Base-by-base conservation (phyloP, 1,140 invertebrate genomes). In the Dryas iulia region DNA sequence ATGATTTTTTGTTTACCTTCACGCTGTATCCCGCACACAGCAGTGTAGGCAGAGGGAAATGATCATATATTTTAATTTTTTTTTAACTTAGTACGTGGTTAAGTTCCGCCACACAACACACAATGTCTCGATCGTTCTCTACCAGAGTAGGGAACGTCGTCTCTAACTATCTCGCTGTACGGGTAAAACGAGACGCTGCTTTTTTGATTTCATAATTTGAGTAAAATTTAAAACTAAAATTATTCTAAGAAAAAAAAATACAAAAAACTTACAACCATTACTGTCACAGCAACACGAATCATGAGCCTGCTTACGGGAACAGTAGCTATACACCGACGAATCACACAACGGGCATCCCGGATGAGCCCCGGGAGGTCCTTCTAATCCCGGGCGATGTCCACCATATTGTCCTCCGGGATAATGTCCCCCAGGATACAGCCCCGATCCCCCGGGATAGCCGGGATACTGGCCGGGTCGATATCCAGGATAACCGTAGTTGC, bases 291-390 rank as follows among this genome's bases (percentile, higher is more conserved):
- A 96, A 77, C 95, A 96, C 0, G 95, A 93, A 76, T 96, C 95
- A 77, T 96, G 95, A 1, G 95, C 92, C 59, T 96, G 88, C 84
- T 95, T 96, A 39, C 95, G 93, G 2, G 94, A 94, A 75, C 95
- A 96, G 74, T 96, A 96, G 69, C 94, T 94, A 82, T 94, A 96
- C 0, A 96, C 95, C 0, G 95, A 96, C 1, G 94, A 94, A 80
- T 96, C 95, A 73, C 95, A 96, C 3, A 94, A 75, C 1, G 95
- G 95, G 77, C 95, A 96, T 18, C 92, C 90, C 0, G 86, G 84
- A 52, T 91, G 87, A 18, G 86, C 87, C 3, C 89, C 89, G 0
- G 85, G 86, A 0, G 86, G 85, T 1, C 88, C 88, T 3, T 73
- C 69, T n/a, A 78, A 66, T 1, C 77, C 75, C 2, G 76, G 75